Evolutionary conservation across 1,140 invertebrate genomes (phyloP).

Genomic region (Agrilus planipennis): DNA sequence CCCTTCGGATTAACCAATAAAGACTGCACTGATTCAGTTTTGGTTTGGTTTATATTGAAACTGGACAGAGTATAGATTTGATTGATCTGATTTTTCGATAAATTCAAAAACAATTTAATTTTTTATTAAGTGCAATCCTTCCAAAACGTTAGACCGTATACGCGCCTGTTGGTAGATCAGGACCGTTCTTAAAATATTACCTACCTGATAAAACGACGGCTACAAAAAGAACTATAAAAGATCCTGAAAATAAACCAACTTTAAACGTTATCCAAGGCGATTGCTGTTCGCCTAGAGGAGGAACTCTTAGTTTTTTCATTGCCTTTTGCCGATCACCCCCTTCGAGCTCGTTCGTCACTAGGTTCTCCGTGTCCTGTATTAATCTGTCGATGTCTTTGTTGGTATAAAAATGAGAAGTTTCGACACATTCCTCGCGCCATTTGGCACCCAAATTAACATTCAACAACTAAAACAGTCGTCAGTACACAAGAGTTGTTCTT

Average conservation of each 20-base stretch:
- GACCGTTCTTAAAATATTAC: conserved; percentile 21
- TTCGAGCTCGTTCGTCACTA: conserved; percentile 74
- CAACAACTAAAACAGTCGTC: conserved; percentile 41
- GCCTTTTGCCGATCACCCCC: conserved; percentile 70
- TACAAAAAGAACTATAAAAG: conserved; percentile 64
- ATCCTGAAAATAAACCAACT: conserved; percentile 70
- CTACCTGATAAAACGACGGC: conserved; percentile 61
- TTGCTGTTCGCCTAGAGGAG: conserved; percentile 73
- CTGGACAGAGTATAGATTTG: too few relatives aligned
- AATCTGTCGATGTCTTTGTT: conserved; percentile 81
- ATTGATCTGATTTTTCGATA: too few relatives aligned
- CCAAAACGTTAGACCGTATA: too few relatives aligned
- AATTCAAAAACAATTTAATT: too few relatives aligned
- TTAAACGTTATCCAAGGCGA: conserved; percentile 75
- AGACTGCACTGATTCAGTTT: too few relatives aligned
- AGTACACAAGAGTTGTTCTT: too few relatives aligned
- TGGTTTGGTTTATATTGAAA: too few relatives aligned
- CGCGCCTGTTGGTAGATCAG: too few relatives aligned
- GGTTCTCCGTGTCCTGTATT: conserved; percentile 71
- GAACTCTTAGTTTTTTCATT: conserved; percentile 79
- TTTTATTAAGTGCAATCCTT: too few relatives aligned
- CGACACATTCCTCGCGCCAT: conserved; percentile 72
- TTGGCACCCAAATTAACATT: conserved; percentile 46
- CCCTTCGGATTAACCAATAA: too few relatives aligned
- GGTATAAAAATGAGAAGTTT: conserved; percentile 69